phyloP scores from a whole-genome alignment of 2,797 vertebrate species.

The Eremophila alpestris region DNA sequence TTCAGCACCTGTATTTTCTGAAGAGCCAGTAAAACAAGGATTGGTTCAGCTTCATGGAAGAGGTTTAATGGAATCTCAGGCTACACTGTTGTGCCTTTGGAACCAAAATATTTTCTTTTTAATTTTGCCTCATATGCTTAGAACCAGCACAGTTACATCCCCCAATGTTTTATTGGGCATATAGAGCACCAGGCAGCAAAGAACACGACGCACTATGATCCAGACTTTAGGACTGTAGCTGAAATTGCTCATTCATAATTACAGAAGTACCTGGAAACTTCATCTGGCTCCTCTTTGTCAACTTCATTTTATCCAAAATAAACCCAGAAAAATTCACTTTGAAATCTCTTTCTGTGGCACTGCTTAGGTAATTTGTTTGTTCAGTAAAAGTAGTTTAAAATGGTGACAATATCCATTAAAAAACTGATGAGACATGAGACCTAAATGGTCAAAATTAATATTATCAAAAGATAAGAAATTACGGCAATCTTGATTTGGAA shows the following conservation, averaged over 20 bases:
- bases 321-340: background rate
- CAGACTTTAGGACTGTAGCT: background rate
- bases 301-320: background rate
- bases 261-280: background rate
- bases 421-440: background rate
- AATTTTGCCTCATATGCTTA: constrained; percentile 6
- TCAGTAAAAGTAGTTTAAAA: background rate
- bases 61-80: background rate
- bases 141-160: background rate
- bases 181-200: background rate
- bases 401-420: background rate
- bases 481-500: background rate
- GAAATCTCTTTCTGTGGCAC: background rate
- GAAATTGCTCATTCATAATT: constrained; percentile 7
- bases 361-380: background rate
- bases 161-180: background rate
- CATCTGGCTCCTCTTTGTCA: background rate
- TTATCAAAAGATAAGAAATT: background rate
- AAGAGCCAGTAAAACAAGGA: constrained; percentile 19
- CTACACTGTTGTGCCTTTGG: background rate
- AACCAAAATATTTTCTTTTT: background rate
- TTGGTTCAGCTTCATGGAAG: background rate
- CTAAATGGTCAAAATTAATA: background rate
- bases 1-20: constrained; percentile 37
- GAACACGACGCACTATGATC: background rate